These are phyloP conservation scores for Fissipunctia ypsillon DNA, from an alignment of 2,888 invertebrate genomes.

Conservation along the genomic window DNA sequence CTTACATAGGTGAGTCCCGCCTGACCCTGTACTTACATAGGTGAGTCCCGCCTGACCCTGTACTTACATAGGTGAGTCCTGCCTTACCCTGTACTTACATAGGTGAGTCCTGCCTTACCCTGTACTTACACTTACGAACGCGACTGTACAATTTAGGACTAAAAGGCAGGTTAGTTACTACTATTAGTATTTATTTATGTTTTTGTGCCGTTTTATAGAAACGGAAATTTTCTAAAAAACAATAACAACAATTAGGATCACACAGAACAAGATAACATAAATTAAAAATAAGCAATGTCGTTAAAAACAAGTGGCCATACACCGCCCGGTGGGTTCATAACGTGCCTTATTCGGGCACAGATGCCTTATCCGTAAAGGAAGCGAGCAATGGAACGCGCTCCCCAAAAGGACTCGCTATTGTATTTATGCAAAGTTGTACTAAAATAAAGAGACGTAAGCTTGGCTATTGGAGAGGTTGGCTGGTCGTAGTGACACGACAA, in stretches of 20 bases:
- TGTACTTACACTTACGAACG: not conserved
- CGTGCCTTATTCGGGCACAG: constrained; percentile 63
- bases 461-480: constrained; percentile 15
- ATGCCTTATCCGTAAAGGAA: constrained; percentile 77
- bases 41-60: too few species aligned
- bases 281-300: constrained; percentile 48
- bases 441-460: constrained; percentile 62
- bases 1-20: too few species aligned
- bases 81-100: too few species aligned
- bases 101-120: not conserved
- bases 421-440: constrained; percentile 71
- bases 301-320: constrained; percentile 74
- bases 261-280: constrained; percentile 44
- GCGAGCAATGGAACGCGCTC: constrained; percentile 69
- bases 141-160: not conserved
- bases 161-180: too few species aligned
- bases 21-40: too few species aligned
- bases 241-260: constrained; percentile 17
- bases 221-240: constrained; percentile 2
- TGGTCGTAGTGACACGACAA: constrained; percentile 1
- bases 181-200: not conserved
- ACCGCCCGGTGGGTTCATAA: constrained; percentile 69
- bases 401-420: constrained; percentile 76
- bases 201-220: not conserved
- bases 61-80: too few species aligned